Evolutionary conservation across 2,797 vertebrate species (phyloP), one percentile per base, ranked within the genome.

Genomic region (Artibeus lituratus): DNA sequence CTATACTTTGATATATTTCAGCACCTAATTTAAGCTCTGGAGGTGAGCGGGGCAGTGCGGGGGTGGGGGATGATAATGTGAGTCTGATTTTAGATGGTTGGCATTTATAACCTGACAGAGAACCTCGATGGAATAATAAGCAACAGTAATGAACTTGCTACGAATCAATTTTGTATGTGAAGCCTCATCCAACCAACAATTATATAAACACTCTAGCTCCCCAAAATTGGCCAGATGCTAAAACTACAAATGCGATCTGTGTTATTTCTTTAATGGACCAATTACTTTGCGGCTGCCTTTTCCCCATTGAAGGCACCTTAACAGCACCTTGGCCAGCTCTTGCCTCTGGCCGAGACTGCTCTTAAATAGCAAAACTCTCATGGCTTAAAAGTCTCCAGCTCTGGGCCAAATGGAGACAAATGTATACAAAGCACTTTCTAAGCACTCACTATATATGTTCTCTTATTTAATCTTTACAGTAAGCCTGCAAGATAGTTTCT

Each of bases 1-100:
- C 65, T 95, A 70, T 69, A 70, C 95, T 96, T 96, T 86, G 80
- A 95, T 83, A 37, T 96, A 95, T 89, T 77, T 86, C 22, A 62
- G 90, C 62, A 69, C 47, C 92, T 72, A 95, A 96, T 91, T 96
- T 96, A 95, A 94, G 82, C 62, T n/a, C 67, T n/a, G 49, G 78
- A 77, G 57, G 80, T 84, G 84, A 86, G 86, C 53, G 87, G 37
- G 16, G 80, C 9, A 32, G 84, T 83, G 86, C 53, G 85, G 37
- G 16, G 80, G 6, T 32, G 1, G 16, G 77, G n/a, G 19, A 76
- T 47, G 57, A 73, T 91, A 80, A 86, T 37, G 65, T 22, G 39
- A 51, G 51, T 62, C 87, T 81, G 85, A 86, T 91, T 95, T 92
- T 80, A 90, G 59, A 62, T n/a, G 74, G 55, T 21, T 97, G 94